Evolutionary conservation across 1,140 invertebrate genomes (phyloP).

Genomic region (Trypoxylus dichotomus): DNA sequence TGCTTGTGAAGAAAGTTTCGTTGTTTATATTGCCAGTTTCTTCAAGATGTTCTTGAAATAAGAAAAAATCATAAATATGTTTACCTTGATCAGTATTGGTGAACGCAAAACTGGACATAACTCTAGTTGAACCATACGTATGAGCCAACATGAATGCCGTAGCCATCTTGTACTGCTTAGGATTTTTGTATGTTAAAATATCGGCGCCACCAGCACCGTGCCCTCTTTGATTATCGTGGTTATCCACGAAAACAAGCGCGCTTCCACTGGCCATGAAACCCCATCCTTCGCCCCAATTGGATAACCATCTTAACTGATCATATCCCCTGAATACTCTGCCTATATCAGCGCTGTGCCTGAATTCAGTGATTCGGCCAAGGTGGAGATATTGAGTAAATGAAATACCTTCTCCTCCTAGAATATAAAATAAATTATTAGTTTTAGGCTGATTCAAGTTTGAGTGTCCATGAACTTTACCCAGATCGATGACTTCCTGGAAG

Average conservation of each 20-base stretch:
- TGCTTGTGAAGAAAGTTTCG: too few relatives aligned
- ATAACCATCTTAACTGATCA: slow-evolving; percentile 49
- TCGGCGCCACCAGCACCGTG: slow-evolving; percentile 54
- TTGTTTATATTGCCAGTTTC: too few relatives aligned
- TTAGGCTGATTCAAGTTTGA: background rate
- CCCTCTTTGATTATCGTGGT: slow-evolving; percentile 57
- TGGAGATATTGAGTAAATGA: slow-evolving; percentile 64
- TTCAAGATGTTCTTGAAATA: too few relatives aligned
- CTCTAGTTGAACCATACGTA: slow-evolving; percentile 69
- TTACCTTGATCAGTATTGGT: slow-evolving; percentile 53
- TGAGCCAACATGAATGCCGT: slow-evolving; percentile 80
- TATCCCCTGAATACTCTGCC: slow-evolving; percentile 59
- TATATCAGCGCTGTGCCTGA: slow-evolving; percentile 65
- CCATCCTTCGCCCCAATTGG: slow-evolving; percentile 56
- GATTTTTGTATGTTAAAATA: slow-evolving; percentile 61
- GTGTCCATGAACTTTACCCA: slow-evolving; percentile 37
- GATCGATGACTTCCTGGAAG: slow-evolving; percentile 82
- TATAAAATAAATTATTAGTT: background rate
- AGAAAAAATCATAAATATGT: too few relatives aligned
- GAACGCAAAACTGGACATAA: slow-evolving; percentile 79
- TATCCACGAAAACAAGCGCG: slow-evolving; percentile 65
- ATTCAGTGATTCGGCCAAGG: slow-evolving; percentile 74
- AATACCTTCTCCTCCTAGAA: slow-evolving; percentile 63
- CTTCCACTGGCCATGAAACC: slow-evolving; percentile 56
- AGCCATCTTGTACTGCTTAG: slow-evolving; percentile 67